These are phyloP conservation scores for Urocitellus parryii DNA, from an alignment of 2,113 vertebrate genomes.

Conservation along the genomic window DNA sequence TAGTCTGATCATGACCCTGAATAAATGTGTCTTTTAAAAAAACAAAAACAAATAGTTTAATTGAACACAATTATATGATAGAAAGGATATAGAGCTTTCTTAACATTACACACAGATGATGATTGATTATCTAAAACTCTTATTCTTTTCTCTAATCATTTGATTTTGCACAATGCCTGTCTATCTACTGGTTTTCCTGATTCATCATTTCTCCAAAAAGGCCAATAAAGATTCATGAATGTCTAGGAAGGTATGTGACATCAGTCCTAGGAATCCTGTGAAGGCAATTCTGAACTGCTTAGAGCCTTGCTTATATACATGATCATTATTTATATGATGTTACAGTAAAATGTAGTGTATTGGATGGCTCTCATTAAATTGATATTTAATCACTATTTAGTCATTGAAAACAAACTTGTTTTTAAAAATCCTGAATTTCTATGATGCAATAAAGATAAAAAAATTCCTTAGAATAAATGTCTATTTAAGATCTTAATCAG, in stretches of 20 bases:
- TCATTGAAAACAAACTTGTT: neutral
- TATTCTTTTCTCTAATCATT: neutral
- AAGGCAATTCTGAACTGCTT: neutral
- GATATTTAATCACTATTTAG: neutral
- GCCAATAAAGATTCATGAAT: neutral
- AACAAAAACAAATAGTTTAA: neutral
- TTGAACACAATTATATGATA: accelerated
- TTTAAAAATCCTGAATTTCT: neutral
- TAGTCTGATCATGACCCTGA: too few relatives aligned
- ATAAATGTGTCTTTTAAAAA: too few relatives aligned
- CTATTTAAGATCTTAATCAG: neutral
- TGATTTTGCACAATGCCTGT: neutral
- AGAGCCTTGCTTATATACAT: neutral
- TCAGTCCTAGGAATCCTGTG: neutral
- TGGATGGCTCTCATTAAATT: neutral
- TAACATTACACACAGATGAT: neutral
- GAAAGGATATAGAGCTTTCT: neutral
- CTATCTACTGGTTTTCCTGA: neutral
- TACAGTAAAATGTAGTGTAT: neutral
- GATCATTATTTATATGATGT: neutral
- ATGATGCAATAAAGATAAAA: neutral
- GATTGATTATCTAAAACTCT: neutral
- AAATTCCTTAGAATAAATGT: neutral
- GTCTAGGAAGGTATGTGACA: neutral
- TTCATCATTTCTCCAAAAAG: neutral